phyloP scores from a whole-genome alignment of 1,140 invertebrate species.

The Steinernema khuongi region DNA sequence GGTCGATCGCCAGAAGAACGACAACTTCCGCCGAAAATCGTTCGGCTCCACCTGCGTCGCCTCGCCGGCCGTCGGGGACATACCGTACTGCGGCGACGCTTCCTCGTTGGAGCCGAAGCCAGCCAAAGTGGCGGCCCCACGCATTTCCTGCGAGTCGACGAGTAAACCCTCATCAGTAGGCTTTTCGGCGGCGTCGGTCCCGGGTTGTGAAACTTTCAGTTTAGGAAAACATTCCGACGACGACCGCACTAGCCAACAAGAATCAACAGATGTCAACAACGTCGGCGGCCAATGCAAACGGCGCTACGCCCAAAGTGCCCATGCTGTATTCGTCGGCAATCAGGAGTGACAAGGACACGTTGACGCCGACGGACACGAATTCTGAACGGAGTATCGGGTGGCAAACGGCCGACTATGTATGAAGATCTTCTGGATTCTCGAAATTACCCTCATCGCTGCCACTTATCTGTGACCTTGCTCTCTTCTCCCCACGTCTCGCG shows the following conservation, averaged over 20 bases:
- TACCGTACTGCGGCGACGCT: neutral
- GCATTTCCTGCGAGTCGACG: neutral
- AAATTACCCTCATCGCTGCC: neutral
- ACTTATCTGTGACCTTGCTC: neutral
- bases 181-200: too few relatives aligned
- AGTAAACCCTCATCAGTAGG: neutral
- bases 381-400: constrained; percentile 7
- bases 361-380: neutral
- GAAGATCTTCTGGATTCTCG: neutral
- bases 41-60: neutral
- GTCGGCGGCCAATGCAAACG: neutral
- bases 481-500: neutral
- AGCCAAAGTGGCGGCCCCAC: neutral
- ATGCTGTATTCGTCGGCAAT: neutral
- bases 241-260: neutral
- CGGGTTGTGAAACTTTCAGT: too few relatives aligned
- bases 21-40: constrained; percentile 5
- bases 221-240: neutral
- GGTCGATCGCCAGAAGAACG: neutral
- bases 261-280: neutral
- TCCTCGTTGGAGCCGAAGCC: neutral
- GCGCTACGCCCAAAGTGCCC: neutral
- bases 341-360: neutral
- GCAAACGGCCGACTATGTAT: constrained; percentile 6
- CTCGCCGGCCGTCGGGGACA: neutral